Evolutionary conservation across 2,888 invertebrate species (phyloP).

Genomic region (Lepidonotus clava): DNA sequence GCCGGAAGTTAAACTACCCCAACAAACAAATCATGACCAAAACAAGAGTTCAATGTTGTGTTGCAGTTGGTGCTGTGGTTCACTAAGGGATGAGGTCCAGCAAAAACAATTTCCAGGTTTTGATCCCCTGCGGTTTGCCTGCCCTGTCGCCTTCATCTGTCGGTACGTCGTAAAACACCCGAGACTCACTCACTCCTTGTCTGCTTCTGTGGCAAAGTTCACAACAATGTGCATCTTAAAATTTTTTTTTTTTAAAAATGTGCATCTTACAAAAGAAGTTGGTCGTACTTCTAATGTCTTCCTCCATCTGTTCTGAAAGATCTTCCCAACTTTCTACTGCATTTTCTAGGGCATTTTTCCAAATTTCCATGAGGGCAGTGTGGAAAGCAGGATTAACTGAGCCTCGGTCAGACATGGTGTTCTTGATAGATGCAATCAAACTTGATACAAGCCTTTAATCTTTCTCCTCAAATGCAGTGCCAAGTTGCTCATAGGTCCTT

Average conservation of each 20-base stretch:
- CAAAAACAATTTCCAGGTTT: too few species aligned
- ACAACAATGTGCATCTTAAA: slow-evolving; percentile 62
- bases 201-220: slow-evolving; percentile 57
- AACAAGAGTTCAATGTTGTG: too few species aligned
- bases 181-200: too few species aligned
- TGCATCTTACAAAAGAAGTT: slow-evolving; percentile 51
- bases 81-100: too few species aligned
- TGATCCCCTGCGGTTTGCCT: too few species aligned
- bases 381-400: background rate
- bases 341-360: background rate
- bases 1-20: too few species aligned
- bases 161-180: too few species aligned
- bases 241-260: too few species aligned
- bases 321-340: background rate
- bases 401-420: slow-evolving; percentile 35
- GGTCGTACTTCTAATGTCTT: background rate
- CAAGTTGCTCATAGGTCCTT: background rate
- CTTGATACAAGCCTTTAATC: background rate
- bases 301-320: too few species aligned
- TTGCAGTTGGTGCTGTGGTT: too few species aligned
- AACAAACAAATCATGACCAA: too few species aligned
- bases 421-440: background rate
- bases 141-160: too few species aligned
- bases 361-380: background rate
- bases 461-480: background rate